Conservation (phyloP, 2,888 invertebrate genomes). For the Netelia fuscicornis region DNA sequence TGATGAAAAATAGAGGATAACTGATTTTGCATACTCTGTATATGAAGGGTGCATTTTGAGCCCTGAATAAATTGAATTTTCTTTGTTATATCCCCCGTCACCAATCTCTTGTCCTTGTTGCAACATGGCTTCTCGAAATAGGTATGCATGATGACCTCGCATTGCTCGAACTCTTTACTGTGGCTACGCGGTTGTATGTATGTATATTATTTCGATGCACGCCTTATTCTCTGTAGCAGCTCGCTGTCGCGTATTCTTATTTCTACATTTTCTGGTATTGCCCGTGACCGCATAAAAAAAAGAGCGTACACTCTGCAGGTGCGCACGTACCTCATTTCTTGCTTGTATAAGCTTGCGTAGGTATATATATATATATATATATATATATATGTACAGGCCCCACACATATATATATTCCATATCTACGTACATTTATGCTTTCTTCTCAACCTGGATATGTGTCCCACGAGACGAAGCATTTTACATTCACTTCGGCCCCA, state of each 20-base stretch:
- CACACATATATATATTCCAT: neutral
- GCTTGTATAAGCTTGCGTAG: conserved; percentile 20
- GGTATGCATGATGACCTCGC: conserved; percentile 14
- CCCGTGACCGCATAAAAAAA: conserved; percentile 41
- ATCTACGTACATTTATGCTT: conserved; percentile 24
- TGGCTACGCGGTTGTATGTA: conserved; percentile 13
- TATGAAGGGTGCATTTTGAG: neutral
- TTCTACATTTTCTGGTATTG: conserved; percentile 28
- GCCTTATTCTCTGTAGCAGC: conserved; percentile 25
- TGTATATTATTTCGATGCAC: conserved; percentile 28
- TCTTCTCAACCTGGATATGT: conserved; percentile 64
- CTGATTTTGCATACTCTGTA: conserved; percentile 11
- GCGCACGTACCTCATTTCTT: conserved; percentile 6
- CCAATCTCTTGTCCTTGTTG: conserved; percentile 15
- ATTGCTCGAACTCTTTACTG: neutral
- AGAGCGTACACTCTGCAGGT: conserved; percentile 25
- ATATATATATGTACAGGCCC: neutral
- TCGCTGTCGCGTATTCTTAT: conserved; percentile 25
- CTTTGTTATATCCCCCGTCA: neutral
- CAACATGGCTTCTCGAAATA: conserved; percentile 25
- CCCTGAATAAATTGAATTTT: conserved; percentile 4
- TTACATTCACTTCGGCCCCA: conserved; percentile 75
- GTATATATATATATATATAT: too few relatives aligned
- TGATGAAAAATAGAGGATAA: neutral
- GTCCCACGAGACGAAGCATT: conserved; percentile 70